Conservation (phyloP, 1,140 invertebrate genomes). For the Drosophila bifasciata region DNA sequence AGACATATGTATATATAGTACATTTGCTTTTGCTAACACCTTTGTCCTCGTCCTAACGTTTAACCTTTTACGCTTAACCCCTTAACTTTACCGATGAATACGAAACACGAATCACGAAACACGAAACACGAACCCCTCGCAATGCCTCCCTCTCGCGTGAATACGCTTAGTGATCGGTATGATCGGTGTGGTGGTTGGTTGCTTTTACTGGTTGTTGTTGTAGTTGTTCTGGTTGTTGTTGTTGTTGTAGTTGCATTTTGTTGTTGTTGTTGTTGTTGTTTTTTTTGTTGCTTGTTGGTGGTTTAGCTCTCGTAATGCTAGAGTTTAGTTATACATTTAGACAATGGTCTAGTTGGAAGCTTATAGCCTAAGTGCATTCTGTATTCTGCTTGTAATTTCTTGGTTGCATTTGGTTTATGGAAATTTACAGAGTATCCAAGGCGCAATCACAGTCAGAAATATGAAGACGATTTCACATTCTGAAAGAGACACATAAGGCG, state of each 20-base stretch:
- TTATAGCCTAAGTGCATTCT: slow-evolving; percentile 69
- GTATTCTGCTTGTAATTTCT: slow-evolving; percentile 32
- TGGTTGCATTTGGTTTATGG: slow-evolving; percentile 53
- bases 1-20: slow-evolving; percentile 42
- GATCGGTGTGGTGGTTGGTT: slow-evolving; percentile 55
- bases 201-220: slow-evolving; percentile 45
- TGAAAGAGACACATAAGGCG: slow-evolving; percentile 83
- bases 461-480: slow-evolving; percentile 83
- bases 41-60: slow-evolving; percentile 15
- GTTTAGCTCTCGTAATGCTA: slow-evolving; percentile 63
- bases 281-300: too few relatives aligned
- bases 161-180: slow-evolving; percentile 56
- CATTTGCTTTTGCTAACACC: slow-evolving; percentile 18
- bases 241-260: slow-evolving; percentile 25
- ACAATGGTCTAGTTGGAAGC: slow-evolving; percentile 63
- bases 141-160: slow-evolving; percentile 25
- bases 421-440: slow-evolving; percentile 82
- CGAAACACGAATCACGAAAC: slow-evolving; percentile 43
- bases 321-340: slow-evolving; percentile 43
- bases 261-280: slow-evolving; percentile 47
- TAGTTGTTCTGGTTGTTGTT: slow-evolving; percentile 29
- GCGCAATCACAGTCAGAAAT: slow-evolving; percentile 83
- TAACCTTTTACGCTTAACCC: slow-evolving; percentile 31
- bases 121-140: slow-evolving; percentile 35
- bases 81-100: neutral